phyloP scores from a whole-genome alignment of 2,113 vertebrate genomes.

The Melanerpes aurifrons region DNA sequence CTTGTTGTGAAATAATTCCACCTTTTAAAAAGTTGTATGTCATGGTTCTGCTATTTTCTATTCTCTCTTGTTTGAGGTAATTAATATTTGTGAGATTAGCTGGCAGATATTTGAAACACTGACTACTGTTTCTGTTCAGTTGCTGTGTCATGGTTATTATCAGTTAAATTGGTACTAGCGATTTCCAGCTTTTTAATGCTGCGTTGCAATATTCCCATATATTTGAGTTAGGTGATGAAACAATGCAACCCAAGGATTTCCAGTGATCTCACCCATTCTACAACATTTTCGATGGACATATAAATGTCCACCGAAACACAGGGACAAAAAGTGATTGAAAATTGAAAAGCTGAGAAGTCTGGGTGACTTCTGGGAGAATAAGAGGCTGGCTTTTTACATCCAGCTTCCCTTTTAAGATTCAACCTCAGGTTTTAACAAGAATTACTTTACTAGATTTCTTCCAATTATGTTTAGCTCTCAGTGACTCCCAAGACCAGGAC shows the following conservation, averaged over 20 bases:
- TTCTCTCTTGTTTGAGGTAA: background rate
- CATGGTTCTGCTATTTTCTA: background rate
- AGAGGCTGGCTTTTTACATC: constrained; percentile 1
- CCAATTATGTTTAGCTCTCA: constrained; percentile 4
- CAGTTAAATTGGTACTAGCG: background rate
- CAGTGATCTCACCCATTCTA: background rate
- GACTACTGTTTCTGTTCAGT: background rate
- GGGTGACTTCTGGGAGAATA: background rate
- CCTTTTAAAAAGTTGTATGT: no score
- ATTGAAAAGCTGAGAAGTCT: constrained; percentile 44
- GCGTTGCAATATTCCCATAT: background rate
- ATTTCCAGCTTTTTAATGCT: background rate
- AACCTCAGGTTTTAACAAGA: constrained; percentile 39
- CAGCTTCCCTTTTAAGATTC: constrained; percentile 40
- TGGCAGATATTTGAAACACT: background rate
- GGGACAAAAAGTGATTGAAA: constrained; percentile 36
- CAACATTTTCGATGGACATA: background rate
- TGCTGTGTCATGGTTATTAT: background rate
- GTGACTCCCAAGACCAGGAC: constrained; percentile 32
- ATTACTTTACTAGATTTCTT: constrained; percentile 21
- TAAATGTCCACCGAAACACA: background rate
- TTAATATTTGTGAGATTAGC: background rate
- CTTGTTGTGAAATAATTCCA: no score
- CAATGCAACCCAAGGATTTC: background rate
- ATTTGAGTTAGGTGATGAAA: background rate